Evolutionary conservation across 2,113 vertebrate genomes (phyloP).

Genomic region (Isurus oxyrinchus): DNA sequence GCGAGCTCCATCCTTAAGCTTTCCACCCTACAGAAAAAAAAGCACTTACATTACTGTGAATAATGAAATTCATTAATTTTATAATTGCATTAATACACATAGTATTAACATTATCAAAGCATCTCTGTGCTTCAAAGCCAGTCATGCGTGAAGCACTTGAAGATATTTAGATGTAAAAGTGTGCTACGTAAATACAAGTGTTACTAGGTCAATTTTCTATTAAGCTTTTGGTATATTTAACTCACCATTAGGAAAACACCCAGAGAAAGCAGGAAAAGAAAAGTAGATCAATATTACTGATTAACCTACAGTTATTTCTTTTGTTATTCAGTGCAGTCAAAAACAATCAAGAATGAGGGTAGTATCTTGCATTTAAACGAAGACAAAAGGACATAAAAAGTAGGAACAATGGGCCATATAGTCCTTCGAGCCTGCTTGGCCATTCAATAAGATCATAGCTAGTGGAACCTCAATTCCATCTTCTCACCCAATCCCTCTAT

Average conservation of each 20-base stretch:
- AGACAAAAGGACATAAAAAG: background rate
- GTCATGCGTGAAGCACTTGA: background rate
- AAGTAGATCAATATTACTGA: slow-evolving; percentile 25
- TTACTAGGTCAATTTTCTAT: background rate
- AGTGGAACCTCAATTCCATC: background rate
- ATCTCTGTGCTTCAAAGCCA: background rate
- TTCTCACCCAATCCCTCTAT: too few species aligned
- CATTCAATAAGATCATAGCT: background rate
- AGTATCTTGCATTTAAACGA: background rate
- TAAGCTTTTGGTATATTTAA: background rate
- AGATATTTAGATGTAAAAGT: background rate
- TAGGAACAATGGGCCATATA: background rate
- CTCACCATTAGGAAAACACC: slow-evolving; percentile 34
- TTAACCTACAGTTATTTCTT: background rate
- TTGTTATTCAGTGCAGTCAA: background rate
- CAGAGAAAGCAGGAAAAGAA: slow-evolving; percentile 30
- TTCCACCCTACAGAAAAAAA: slow-evolving; percentile 70
- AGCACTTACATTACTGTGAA: slow-evolving; percentile 2
- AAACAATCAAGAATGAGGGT: background rate
- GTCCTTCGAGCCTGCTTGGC: background rate
- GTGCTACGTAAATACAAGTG: background rate
- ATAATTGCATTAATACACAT: background rate
- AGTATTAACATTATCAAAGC: background rate
- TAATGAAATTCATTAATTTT: background rate
- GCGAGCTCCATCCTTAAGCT: slow-evolving; percentile 97